Evolutionary conservation across 2,797 vertebrate species (phyloP), one percentile per base, ranked within the genome.

Genomic region (Micrastur ruficollis): DNA sequence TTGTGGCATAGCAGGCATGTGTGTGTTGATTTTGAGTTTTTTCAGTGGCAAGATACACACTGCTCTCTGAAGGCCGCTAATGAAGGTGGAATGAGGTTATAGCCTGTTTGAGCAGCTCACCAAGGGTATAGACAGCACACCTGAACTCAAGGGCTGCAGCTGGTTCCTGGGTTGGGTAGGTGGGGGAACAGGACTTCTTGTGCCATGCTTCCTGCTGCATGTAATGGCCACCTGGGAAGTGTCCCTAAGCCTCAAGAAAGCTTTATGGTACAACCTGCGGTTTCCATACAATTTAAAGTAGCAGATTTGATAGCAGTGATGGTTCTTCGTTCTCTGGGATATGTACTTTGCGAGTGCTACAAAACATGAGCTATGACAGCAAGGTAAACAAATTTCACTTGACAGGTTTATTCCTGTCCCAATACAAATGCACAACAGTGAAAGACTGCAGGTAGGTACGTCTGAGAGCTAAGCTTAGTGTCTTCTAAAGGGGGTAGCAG

Each of bases 1-100:
- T 38, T 10, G 17, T 2, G 27, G 49, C 36, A 6, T 11, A 27
- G n/a, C 27, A 55, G 67, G 27, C 21, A 14, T 0, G 0, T 16
- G 19, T 3, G 2, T 19, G 20, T 58, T 91, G 17, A 18, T 67
- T 75, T 32, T 46, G 65, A 76, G 40, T 70, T 93, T 53, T 32
- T 81, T 80, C 47, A 76, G 52, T 58, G 66, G 27, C 14, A 11
- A 40, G n/a, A 32, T 47, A 8, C 4, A 3, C 11, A 2, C 17
- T 47, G 50, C 25, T 83, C 27, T 74, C 58, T 81, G 71, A 82
- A 85, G 29, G 34, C 38, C 0, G 9, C 61, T 85, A 4, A 26
- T 42, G 42, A 31, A n/a, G 36, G 53, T 23, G 62, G 27, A 46
- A 63, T 32, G 42, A 78, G 26, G 46, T 49, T 86, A 17, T 11